Evolutionary conservation across 2,113 vertebrate species (phyloP), one percentile per base, ranked within the genome.

Genomic region (Potamarius usumacintae): DNA sequence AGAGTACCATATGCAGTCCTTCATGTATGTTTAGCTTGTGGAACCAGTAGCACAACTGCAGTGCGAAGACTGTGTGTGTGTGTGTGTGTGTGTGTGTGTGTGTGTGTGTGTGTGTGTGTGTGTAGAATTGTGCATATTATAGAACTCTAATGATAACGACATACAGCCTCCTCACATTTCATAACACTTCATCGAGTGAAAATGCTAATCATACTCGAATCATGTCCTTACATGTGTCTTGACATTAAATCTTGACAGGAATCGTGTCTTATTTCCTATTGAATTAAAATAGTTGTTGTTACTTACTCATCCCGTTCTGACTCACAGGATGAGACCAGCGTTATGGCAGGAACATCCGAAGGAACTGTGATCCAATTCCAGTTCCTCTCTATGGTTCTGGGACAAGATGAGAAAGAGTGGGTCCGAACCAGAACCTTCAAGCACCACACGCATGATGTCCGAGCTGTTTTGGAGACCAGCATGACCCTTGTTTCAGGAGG

Each of bases 321-420:
- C 48, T 14, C 82, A 69, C 93, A 99, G 98, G 92, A 95, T 20
- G 97, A 98, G 92, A 97, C 96, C 94, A 99, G 98, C 89, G 90
- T 99, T 1, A 18, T 97, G 0, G 97, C 96, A 15, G 98, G 98
- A 83, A 99, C 98, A 0, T 97, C 97, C 0, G 96, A 97, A 0
- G 98, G 98, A 27, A 95, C 94, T 0, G 94, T 98, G 1, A 92
- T 96, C 91, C 97, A 99, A 93, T 96, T 99, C 85, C 97, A 99
- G 95, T 94, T 96, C 92, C 82, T 99, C 55, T 92, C 96, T 0
- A 71, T 95, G 85, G 93, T 91, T 72, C 78, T 94, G 82, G 95
- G 85, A 17, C 93, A 94, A 87, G 89, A 86, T 7, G 95, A 97
- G 63, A 95, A 93, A 63, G 95, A 95, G 86, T 99, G 98, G 98